Conservation (phyloP, 2,888 invertebrate species). For the Eupithecia insigniata region DNA sequence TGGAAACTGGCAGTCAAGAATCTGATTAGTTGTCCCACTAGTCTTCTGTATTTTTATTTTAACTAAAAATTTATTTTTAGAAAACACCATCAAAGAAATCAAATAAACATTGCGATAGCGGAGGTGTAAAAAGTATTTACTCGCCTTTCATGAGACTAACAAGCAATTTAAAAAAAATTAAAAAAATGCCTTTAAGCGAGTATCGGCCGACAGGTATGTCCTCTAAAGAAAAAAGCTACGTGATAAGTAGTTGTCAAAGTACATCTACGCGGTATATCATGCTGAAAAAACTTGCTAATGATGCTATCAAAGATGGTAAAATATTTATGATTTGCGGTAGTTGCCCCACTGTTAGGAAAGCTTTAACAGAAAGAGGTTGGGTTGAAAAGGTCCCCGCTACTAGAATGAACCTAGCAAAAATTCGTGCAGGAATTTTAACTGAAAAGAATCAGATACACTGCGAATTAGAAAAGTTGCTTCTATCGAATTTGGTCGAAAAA, state of each 20-base stretch:
- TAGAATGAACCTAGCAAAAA: slow-evolving; percentile 69
- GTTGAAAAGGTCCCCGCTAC: slow-evolving; percentile 86
- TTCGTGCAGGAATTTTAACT: slow-evolving; percentile 58
- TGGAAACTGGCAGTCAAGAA: neutral
- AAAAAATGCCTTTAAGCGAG: slow-evolving; percentile 38
- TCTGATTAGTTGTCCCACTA: neutral
- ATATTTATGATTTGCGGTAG: slow-evolving; percentile 83
- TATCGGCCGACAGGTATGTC: slow-evolving; percentile 58
- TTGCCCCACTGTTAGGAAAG: slow-evolving; percentile 81
- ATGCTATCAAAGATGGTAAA: slow-evolving; percentile 79
- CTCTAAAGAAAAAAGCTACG: slow-evolving; percentile 68
- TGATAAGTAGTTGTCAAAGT: slow-evolving; percentile 68
- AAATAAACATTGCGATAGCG: slow-evolving; percentile 43
- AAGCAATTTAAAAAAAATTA: slow-evolving; percentile 33
- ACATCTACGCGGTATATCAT: slow-evolving; percentile 58
- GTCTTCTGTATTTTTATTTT: neutral
- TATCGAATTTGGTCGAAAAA: slow-evolving; percentile 74
- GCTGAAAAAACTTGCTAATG: slow-evolving; percentile 74
- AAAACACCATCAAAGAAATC: slow-evolving; percentile 7
- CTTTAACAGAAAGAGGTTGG: slow-evolving; percentile 88
- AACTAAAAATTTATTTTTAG: slow-evolving; percentile 15
- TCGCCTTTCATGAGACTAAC: slow-evolving; percentile 49
- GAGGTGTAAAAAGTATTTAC: slow-evolving; percentile 50
- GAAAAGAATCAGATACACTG: slow-evolving; percentile 57
- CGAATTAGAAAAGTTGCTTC: slow-evolving; percentile 70